phyloP scores from a whole-genome alignment of 1,140 invertebrate genomes.

The Musca domestica region DNA sequence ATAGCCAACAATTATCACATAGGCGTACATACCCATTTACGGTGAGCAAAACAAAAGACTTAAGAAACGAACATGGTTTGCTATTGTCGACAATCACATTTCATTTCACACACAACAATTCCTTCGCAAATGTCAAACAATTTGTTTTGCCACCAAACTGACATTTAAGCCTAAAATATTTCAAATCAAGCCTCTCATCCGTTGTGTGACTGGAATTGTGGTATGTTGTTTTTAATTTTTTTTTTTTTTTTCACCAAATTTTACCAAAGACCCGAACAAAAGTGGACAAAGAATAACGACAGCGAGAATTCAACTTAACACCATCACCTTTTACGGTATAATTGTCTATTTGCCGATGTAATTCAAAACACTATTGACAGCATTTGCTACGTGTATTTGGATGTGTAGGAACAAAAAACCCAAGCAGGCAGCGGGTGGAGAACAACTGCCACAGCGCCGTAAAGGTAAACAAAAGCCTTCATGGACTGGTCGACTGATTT shows the following conservation, averaged over 20 bases:
- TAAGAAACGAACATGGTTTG: conserved; percentile 7
- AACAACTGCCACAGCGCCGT: too few species aligned
- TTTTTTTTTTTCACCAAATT: conserved; percentile 1
- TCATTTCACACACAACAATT: not conserved
- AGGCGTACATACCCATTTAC: too few species aligned
- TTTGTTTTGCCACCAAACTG: conserved; percentile 6
- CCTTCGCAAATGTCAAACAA: not conserved
- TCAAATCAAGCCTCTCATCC: not conserved
- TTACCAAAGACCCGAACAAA: not conserved
- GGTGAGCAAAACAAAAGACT: conserved; percentile 6
- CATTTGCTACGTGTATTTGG: not conserved
- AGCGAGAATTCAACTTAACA: conserved; percentile 6
- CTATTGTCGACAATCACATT: not conserved
- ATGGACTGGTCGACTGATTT: not conserved
- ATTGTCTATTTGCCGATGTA: conserved; percentile 17
- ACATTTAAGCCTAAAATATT: conserved; percentile 23
- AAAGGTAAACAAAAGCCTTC: too few species aligned
- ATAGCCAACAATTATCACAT: too few species aligned
- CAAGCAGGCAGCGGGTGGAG: not conserved
- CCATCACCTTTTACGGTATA: conserved; percentile 16
- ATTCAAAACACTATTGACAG: conserved; percentile 14
- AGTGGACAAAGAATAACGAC: not conserved
- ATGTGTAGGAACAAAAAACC: not conserved
- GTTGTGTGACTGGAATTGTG: not conserved
- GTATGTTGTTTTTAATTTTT: not conserved